Percentiles rank a stretch among this genome's conserved stretches.
Conservation (phyloP, 2,888 invertebrate genomes). For the Ethmia dodecea region DNA sequence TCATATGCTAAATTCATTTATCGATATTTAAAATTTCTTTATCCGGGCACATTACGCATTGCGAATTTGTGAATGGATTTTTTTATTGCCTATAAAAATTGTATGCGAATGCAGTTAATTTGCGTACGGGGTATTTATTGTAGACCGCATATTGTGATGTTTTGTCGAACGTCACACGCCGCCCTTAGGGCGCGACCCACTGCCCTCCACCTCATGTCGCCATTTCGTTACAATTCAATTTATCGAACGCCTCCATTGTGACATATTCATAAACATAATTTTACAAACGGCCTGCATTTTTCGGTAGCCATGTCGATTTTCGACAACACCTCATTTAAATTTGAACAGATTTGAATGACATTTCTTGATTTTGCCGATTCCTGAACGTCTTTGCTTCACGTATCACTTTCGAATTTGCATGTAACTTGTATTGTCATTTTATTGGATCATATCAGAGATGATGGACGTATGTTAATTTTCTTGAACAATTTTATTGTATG, state of each 20-base stretch:
- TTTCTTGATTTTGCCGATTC: slow-evolving; percentile 28
- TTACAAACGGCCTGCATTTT: slow-evolving; percentile 48
- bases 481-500: slow-evolving; percentile 36
- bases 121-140: slow-evolving; percentile 69
- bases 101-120: slow-evolving; percentile 65
- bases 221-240: slow-evolving; percentile 60
- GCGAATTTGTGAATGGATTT: slow-evolving; percentile 62
- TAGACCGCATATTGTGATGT: slow-evolving; percentile 57
- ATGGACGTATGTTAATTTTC: slow-evolving; percentile 70
- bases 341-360: slow-evolving; percentile 41
- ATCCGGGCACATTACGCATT: slow-evolving; percentile 57
- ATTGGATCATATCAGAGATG: slow-evolving; percentile 66
- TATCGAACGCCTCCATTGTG: slow-evolving; percentile 37
- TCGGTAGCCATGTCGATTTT: slow-evolving; percentile 55
- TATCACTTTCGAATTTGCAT: slow-evolving; percentile 69
- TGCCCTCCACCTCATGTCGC: slow-evolving; percentile 48
- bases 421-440: slow-evolving; percentile 44
- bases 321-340: slow-evolving; percentile 52
- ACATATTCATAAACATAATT: slow-evolving; percentile 50
- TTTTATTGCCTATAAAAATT: slow-evolving; percentile 71
- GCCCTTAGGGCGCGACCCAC: slow-evolving; percentile 66
- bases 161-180: slow-evolving; percentile 36
- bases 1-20: slow-evolving; percentile 76
- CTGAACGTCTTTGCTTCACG: slow-evolving; percentile 30
- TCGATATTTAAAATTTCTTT: slow-evolving; percentile 65